Conservation (phyloP, 2,113 vertebrate genomes). For the Hemibagrus wyckioides region DNA sequence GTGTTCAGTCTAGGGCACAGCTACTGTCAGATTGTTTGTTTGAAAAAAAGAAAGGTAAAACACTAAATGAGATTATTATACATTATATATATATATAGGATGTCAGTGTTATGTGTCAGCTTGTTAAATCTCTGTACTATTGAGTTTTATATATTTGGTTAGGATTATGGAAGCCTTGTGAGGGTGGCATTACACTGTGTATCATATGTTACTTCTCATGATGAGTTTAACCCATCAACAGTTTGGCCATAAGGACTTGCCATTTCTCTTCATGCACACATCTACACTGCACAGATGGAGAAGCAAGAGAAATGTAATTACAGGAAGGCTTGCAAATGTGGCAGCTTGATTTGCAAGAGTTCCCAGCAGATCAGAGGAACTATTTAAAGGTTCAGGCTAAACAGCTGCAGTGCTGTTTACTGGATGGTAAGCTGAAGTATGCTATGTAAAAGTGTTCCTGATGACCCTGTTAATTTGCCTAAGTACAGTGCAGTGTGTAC, state of each 20-base stretch:
- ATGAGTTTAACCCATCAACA: background rate
- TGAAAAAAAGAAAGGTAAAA: background rate
- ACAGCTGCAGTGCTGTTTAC: constrained; percentile 37
- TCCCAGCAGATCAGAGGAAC: constrained; percentile 51
- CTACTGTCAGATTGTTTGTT: background rate
- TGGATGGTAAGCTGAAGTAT: constrained; percentile 2
- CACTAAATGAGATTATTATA: background rate
- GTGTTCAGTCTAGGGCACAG: background rate
- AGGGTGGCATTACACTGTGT: background rate
- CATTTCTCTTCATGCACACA: background rate
- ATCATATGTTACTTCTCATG: background rate
- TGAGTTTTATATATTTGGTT: too few species aligned
- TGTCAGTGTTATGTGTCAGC: background rate
- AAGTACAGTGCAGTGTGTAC: background rate
- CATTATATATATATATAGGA: fast-evolving
- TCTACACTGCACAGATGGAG: constrained; percentile 46
- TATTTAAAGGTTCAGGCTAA: constrained; percentile 1
- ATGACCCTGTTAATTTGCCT: constrained; percentile 13
- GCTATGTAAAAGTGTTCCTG: constrained; percentile 10
- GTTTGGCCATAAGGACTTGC: background rate
- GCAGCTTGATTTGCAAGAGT: constrained; percentile 67
- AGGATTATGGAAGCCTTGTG: background rate
- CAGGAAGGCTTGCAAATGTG: constrained; percentile 64
- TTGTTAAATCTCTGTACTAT: too few species aligned
- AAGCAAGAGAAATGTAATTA: constrained; percentile 46